Base-by-base conservation (phyloP, 1,140 invertebrate genomes). In the Scaptodrosophila lebanonensis region DNA sequence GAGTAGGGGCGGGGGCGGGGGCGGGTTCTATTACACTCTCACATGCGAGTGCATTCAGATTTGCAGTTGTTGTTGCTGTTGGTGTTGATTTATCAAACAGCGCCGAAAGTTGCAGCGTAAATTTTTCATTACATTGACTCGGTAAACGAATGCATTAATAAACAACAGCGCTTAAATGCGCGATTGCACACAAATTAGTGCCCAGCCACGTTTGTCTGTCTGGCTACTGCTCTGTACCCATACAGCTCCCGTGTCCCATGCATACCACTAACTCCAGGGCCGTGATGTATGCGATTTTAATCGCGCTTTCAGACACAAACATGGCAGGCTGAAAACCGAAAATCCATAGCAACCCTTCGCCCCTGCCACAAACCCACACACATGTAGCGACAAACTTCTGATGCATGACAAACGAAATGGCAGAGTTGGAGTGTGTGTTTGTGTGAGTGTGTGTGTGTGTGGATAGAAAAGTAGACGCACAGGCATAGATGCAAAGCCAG, bases 261-360 rank as follows among this genome's bases (percentile, higher is more conserved):
- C 52, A 30, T 52, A 62, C 3, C 8, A 12, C 18, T 44, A 45
- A 42, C 58, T 40, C 45, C 40, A 44, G 17, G 15, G 2, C 58
- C 48, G 60, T 75, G 70, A 73, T 75, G 70, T 73, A 75, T 75
- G 60, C 69, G 70, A 75, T 75, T 73, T 75, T 73, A 75, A 75
- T 75, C 70, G 69, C 52, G 75, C 64, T 60, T 56, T 73, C 70
- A 75, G 70, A 73, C 70, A 73, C 66, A 73, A 73, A 73, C 69
- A 73, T 59, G 58, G 48, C 43, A 36, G 27, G 44, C 29, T 44
- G 35, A 49, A 51, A 70, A 73, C 58, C 65, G 59, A 64, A 73
- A 73, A 73, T 64, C 69, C 70, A 73, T 73, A 54, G 59, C 69
- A 73, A 73, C 69, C 49, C 30, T 13, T 3, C 3, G n/a, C 33